Conservation (phyloP, 2,888 invertebrate species). For the Trissolcus japonicus region DNA sequence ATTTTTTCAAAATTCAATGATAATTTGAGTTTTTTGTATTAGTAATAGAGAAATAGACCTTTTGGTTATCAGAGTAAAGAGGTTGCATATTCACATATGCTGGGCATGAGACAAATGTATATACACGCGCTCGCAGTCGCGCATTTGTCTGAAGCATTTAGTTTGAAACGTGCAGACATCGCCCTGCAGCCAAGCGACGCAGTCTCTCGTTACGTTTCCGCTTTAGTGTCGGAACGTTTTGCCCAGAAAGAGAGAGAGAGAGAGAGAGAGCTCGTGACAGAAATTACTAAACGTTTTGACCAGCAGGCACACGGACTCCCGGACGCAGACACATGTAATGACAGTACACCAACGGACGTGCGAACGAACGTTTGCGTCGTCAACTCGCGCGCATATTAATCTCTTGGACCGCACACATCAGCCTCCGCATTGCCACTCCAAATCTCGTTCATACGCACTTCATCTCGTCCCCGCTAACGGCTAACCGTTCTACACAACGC, state of each 20-base stretch:
- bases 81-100: slow-evolving; percentile 21
- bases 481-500: slow-evolving; percentile 68
- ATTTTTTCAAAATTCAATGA: too few relatives aligned
- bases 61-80: not conserved
- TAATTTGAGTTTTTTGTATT: too few relatives aligned
- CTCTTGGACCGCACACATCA: slow-evolving; percentile 74
- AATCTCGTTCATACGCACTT: slow-evolving; percentile 66
- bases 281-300: slow-evolving; percentile 73
- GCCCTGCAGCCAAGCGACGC: slow-evolving; percentile 35
- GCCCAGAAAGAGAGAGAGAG: slow-evolving; percentile 1
- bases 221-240: slow-evolving; percentile 60
- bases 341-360: slow-evolving; percentile 37
- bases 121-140: slow-evolving; percentile 5
- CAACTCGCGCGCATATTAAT: slow-evolving; percentile 71
- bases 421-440: slow-evolving; percentile 64
- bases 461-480: slow-evolving; percentile 66
- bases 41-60: not conserved
- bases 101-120: slow-evolving; percentile 58
- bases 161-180: slow-evolving; percentile 41
- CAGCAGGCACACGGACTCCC: slow-evolving; percentile 26
- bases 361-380: slow-evolving; percentile 44
- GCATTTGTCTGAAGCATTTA: slow-evolving; percentile 39
- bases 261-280: slow-evolving; percentile 73
- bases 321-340: slow-evolving; percentile 34
- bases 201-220: slow-evolving; percentile 64